phyloP scores from a whole-genome alignment of 2,797 vertebrate genomes.

The Lacerta agilis region DNA sequence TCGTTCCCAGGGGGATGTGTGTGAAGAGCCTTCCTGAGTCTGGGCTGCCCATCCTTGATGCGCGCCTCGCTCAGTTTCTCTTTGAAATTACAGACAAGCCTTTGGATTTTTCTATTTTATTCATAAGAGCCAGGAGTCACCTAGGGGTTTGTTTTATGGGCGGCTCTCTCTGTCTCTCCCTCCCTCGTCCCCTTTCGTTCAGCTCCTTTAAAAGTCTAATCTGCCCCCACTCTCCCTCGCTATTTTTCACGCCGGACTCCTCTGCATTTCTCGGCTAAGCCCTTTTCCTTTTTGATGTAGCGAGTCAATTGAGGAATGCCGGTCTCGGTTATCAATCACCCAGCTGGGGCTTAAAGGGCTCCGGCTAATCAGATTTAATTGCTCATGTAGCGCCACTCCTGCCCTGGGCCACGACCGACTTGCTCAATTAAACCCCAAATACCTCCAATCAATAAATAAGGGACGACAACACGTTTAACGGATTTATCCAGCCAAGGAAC shows the following conservation, averaged over 20 bases:
- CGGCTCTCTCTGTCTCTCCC: constrained; percentile 27
- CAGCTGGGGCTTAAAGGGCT: constrained; percentile 84
- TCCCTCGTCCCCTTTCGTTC: constrained; percentile 34
- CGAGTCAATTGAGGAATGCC: constrained; percentile 82
- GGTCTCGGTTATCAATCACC: constrained; percentile 86
- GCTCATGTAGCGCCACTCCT: constrained; percentile 84
- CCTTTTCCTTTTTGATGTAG: constrained; percentile 79
- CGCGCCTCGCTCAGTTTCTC: background rate
- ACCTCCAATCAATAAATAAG: constrained; percentile 83
- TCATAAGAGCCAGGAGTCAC: constrained; percentile 51
- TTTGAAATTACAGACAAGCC: background rate
- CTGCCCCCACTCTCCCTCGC: constrained; percentile 64
- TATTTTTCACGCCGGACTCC: constrained; percentile 67
- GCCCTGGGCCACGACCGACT: constrained; percentile 81
- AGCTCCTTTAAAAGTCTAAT: constrained; percentile 68
- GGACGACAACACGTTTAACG: constrained; percentile 80
- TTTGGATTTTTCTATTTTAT: constrained; percentile 4
- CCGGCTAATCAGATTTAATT: constrained; percentile 87
- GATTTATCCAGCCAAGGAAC: constrained; percentile 75
- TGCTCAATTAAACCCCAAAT: constrained; percentile 86
- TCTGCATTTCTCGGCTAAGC: constrained; percentile 52
- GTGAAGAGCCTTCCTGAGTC: constrained; percentile 13
- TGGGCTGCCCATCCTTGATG: background rate
- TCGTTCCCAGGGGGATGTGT: constrained; percentile 34
- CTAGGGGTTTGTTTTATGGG: constrained; percentile 51